Conservation (phyloP, 2,113 vertebrate species). For the Neofelis nebulosa region DNA sequence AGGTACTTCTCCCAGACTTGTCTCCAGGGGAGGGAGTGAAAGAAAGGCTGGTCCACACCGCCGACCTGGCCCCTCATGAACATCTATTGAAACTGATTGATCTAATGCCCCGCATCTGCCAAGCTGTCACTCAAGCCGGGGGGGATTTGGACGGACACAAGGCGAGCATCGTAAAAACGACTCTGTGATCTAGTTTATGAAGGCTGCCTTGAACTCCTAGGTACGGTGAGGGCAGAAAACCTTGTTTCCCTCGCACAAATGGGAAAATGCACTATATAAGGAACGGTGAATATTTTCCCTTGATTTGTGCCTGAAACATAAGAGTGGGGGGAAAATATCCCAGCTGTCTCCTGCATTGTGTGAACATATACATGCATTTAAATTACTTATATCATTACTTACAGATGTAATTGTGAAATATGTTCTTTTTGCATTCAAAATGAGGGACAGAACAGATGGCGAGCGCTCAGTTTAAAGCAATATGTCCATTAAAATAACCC, state of each 20-base stretch:
- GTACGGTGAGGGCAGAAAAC: conserved; percentile 70
- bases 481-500: conserved; percentile 88
- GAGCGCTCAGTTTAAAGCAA: conserved; percentile 86
- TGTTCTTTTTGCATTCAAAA: conserved; percentile 87
- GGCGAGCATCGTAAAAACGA: conserved; percentile 79
- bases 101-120: conserved; percentile 89
- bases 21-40: conserved; percentile 25
- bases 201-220: conserved; percentile 81
- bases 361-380: conserved; percentile 89
- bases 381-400: conserved; percentile 90
- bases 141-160: conserved; percentile 85
- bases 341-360: conserved; percentile 87
- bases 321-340: conserved; percentile 75
- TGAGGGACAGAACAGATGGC: conserved; percentile 88
- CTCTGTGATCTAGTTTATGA: conserved; percentile 77
- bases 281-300: conserved; percentile 74
- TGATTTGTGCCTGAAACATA: conserved; percentile 81
- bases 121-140: conserved; percentile 88
- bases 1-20: background rate
- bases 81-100: conserved; percentile 90
- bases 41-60: conserved; percentile 68
- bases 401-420: conserved; percentile 91
- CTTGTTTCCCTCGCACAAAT: conserved; percentile 38
- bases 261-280: conserved; percentile 65
- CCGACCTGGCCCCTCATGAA: conserved; percentile 74